phyloP scores from a whole-genome alignment of 2,113 vertebrate genomes.

The Galeopterus variegatus region DNA sequence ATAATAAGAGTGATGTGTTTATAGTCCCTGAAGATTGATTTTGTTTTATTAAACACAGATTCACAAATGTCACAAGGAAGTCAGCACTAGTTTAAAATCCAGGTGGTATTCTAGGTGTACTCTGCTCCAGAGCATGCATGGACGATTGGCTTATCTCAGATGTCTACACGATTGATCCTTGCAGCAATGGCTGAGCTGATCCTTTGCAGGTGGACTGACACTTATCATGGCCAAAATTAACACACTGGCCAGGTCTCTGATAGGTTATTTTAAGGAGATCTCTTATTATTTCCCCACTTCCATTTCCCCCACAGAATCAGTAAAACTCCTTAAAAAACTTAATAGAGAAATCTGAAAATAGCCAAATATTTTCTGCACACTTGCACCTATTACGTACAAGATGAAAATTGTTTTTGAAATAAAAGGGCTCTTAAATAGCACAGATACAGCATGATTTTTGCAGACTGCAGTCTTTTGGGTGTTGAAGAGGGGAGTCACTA shows the following conservation, averaged over 20 bases:
- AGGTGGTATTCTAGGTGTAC: neutral
- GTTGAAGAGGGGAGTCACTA: neutral
- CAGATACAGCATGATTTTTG: neutral
- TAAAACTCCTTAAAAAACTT: neutral
- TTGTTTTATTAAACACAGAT: neutral
- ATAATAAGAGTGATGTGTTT: neutral
- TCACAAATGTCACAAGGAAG: neutral
- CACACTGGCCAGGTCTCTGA: neutral
- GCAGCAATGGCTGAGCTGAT: neutral
- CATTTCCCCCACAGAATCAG: neutral
- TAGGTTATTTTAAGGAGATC: neutral
- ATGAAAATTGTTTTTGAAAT: slow-evolving; percentile 34
- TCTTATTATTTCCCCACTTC: neutral
- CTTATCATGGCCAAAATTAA: neutral
- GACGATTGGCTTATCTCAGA: neutral
- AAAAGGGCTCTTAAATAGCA: slow-evolving; percentile 1
- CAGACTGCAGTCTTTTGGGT: neutral
- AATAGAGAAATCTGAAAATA: slow-evolving; percentile 14
- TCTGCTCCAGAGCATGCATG: neutral
- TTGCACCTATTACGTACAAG: neutral
- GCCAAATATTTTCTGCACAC: neutral
- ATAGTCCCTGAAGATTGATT: neutral
- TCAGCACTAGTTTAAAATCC: neutral
- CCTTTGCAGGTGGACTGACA: neutral
- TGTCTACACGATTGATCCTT: neutral